Evolutionary conservation across 2,113 vertebrate species (phyloP).

Genomic region (Hassar affinis): DNA sequence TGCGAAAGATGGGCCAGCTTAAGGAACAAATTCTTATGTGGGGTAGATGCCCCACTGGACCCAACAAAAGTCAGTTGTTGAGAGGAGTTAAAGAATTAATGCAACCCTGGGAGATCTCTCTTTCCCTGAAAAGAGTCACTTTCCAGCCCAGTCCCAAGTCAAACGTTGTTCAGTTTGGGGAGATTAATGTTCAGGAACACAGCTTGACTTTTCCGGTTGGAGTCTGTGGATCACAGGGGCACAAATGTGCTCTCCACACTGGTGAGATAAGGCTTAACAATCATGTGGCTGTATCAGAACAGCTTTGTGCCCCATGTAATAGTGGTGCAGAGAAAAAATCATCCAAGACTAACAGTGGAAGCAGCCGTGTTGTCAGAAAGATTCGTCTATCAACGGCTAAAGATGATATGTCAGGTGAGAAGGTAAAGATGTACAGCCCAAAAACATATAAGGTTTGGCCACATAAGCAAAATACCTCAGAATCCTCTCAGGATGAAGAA

Average conservation of each 20-base stretch:
- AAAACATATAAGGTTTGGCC: slow-evolving; percentile 48
- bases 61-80: slow-evolving; percentile 69
- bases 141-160: slow-evolving; percentile 57
- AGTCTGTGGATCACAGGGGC: slow-evolving; percentile 63
- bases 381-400: slow-evolving; percentile 64
- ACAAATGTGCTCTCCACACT: slow-evolving; percentile 69
- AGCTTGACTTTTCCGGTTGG: slow-evolving; percentile 67
- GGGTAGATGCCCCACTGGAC: slow-evolving; percentile 59
- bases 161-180: slow-evolving; percentile 60
- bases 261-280: slow-evolving; percentile 61
- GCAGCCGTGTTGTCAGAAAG: slow-evolving; percentile 64
- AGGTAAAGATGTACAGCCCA: slow-evolving; percentile 49
- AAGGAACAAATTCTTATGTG: slow-evolving; percentile 70
- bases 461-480: slow-evolving; percentile 53
- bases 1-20: slow-evolving; percentile 65
- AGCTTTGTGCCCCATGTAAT: slow-evolving; percentile 58
- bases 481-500: slow-evolving; percentile 70
- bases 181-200: slow-evolving; percentile 64
- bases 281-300: slow-evolving; percentile 60
- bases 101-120: slow-evolving; percentile 69
- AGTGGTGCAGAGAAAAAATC: slow-evolving; percentile 48
- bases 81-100: slow-evolving; percentile 66
- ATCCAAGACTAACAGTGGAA: slow-evolving; percentile 54
- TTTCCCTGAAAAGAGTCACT: slow-evolving; percentile 69
- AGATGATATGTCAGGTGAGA: slow-evolving; percentile 58